These are phyloP conservation scores for Edolisoma coerulescens DNA, from an alignment of 2,113 vertebrate species.

Conservation along the genomic window DNA sequence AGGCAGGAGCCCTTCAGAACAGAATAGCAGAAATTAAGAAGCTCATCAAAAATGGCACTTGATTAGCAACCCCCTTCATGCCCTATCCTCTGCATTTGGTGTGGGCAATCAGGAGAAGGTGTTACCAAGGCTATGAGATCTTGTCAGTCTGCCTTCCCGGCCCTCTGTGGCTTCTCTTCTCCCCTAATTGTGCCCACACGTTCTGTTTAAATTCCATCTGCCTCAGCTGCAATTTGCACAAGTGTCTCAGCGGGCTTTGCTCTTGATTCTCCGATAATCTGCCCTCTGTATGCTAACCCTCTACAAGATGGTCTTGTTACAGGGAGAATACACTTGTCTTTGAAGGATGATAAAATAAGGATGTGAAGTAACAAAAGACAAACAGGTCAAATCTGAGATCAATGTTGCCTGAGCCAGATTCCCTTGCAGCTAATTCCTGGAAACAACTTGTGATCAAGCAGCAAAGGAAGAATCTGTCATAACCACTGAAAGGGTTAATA, in stretches of 20 bases:
- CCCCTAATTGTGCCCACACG: neutral
- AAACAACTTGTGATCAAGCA: neutral
- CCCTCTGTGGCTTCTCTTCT: constrained; percentile 27
- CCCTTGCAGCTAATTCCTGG: neutral
- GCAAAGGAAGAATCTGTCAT: neutral
- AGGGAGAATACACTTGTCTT: constrained; percentile 14
- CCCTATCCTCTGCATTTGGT: neutral
- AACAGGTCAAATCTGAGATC: neutral
- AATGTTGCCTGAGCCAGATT: neutral
- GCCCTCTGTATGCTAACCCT: constrained; percentile 7
- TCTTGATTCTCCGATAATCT: neutral
- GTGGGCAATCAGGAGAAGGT: constrained; percentile 19
- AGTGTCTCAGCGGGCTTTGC: constrained; percentile 13
- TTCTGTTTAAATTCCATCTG: constrained; percentile 62
- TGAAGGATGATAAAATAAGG: neutral
- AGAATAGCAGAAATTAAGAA: neutral
- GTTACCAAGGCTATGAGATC: constrained; percentile 39
- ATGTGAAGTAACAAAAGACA: neutral
- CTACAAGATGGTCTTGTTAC: neutral
- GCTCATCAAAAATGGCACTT: neutral
- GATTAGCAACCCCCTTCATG: neutral
- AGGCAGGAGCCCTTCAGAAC: neutral
- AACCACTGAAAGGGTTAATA: neutral
- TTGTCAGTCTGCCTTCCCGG: constrained; percentile 4
- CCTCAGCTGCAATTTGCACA: constrained; percentile 53